Conservation (phyloP, 2,797 vertebrate genomes). For the Acipenser transmontanus region DNA sequence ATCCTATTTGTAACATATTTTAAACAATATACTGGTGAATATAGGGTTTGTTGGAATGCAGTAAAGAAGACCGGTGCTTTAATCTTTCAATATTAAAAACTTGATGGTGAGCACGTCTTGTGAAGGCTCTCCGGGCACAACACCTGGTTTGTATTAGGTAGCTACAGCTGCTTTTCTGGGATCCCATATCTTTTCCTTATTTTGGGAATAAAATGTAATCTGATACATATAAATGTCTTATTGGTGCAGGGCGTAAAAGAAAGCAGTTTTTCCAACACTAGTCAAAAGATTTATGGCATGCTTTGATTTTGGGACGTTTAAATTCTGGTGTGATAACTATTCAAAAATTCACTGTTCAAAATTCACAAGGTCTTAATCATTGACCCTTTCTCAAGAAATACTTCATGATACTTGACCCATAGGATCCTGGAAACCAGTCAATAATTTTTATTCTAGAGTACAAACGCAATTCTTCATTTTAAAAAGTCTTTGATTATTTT, state of each 20-base stretch:
- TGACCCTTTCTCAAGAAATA: slow-evolving; percentile 35
- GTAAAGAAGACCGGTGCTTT: slow-evolving; percentile 25
- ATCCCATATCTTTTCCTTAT: slow-evolving; percentile 45
- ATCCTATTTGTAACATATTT: too few relatives aligned
- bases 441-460: slow-evolving; percentile 46
- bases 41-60: slow-evolving; percentile 11
- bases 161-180: slow-evolving; percentile 57
- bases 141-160: slow-evolving; percentile 57
- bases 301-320: slow-evolving; percentile 32
- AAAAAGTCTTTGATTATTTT: too few relatives aligned
- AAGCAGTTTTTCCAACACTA: slow-evolving; percentile 21
- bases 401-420: slow-evolving; percentile 30
- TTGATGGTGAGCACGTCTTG: slow-evolving; percentile 41
- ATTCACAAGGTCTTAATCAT: slow-evolving; percentile 26
- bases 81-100: slow-evolving; percentile 44
- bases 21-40: too few relatives aligned
- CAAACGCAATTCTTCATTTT: slow-evolving; percentile 24
- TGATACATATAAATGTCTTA: slow-evolving; percentile 40
- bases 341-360: slow-evolving; percentile 29
- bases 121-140: slow-evolving; percentile 53
- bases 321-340: slow-evolving; percentile 22
- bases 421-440: slow-evolving; percentile 34
- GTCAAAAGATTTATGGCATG: slow-evolving; percentile 36
- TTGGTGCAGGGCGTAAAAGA: slow-evolving; percentile 25
- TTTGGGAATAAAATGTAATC: slow-evolving; percentile 49